phyloP scores from a whole-genome alignment of 2,888 invertebrate species.

The Diarsia mendica region DNA sequence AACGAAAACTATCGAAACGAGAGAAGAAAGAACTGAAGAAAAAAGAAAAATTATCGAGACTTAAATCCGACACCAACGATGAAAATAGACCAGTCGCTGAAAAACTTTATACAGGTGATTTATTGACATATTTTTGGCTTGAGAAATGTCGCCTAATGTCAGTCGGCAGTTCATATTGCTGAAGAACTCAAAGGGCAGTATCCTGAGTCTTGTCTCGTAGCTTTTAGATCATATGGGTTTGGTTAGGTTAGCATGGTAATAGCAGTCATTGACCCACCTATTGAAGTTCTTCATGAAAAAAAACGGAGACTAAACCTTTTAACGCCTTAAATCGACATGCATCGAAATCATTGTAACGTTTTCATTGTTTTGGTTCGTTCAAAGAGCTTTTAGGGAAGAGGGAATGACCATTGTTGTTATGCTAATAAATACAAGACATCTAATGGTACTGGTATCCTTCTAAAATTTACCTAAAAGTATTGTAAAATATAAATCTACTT shows the following conservation, averaged over 20 bases:
- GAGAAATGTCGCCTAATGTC: neutral
- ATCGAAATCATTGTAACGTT: neutral
- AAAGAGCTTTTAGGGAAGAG: neutral
- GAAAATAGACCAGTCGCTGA: slow-evolving; percentile 96
- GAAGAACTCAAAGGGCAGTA: neutral
- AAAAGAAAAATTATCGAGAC: slow-evolving; percentile 95
- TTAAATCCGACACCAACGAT: slow-evolving; percentile 92
- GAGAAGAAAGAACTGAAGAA: slow-evolving; percentile 99
- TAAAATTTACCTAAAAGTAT: no score
- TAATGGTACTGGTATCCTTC: neutral
- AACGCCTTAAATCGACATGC: neutral
- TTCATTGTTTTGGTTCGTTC: neutral
- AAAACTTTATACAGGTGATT: slow-evolving; percentile 95
- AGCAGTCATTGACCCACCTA: neutral
- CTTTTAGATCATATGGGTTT: neutral
- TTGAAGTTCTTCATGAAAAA: neutral
- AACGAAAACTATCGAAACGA: slow-evolving; percentile 98
- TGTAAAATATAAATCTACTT: neutral
- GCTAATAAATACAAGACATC: neutral
- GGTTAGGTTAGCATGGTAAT: neutral
- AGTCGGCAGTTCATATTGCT: neutral
- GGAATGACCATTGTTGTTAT: neutral
- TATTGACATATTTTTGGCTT: neutral
- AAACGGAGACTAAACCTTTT: neutral
- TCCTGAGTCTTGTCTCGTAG: neutral